Conservation (phyloP, 1,140 invertebrate genomes). For the Calliphora vicina region DNA sequence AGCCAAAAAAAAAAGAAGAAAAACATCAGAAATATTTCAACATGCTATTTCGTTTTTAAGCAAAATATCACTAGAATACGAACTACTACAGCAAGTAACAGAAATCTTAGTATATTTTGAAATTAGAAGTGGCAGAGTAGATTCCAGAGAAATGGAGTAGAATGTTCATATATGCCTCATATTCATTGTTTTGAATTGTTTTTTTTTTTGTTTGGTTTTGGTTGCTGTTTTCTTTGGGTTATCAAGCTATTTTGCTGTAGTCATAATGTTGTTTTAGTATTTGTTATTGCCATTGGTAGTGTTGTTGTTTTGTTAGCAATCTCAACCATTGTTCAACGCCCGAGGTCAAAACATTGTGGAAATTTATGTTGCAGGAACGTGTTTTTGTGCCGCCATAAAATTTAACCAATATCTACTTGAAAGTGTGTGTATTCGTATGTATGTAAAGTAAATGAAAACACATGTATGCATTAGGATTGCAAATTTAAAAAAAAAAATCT, state of each 20-base stretch:
- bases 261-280: slow-evolving; percentile 11
- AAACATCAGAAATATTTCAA: slow-evolving; percentile 9
- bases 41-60: background rate
- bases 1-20: background rate
- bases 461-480: too few relatives aligned
- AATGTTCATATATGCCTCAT: background rate
- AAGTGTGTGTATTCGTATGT: background rate
- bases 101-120: too few relatives aligned
- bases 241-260: slow-evolving; percentile 4
- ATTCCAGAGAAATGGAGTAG: too few relatives aligned
- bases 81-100: too few relatives aligned
- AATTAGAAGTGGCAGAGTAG: too few relatives aligned
- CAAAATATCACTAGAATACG: too few relatives aligned
- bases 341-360: slow-evolving; percentile 6
- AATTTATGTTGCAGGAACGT: slow-evolving; percentile 12
- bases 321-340: background rate
- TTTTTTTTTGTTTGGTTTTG: background rate
- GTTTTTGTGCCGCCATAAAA: background rate
- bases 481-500: too few relatives aligned
- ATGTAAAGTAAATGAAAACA: background rate
- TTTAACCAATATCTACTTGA: background rate
- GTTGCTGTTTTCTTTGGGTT: background rate
- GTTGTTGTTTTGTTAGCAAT: slow-evolving; percentile 10
- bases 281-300: background rate
- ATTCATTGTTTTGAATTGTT: background rate